Percentiles rank a stretch among this genome's conserved stretches.
Evolutionary conservation across 2,888 invertebrate genomes (phyloP).

Genomic region (Himalopsyche tibetana): DNA sequence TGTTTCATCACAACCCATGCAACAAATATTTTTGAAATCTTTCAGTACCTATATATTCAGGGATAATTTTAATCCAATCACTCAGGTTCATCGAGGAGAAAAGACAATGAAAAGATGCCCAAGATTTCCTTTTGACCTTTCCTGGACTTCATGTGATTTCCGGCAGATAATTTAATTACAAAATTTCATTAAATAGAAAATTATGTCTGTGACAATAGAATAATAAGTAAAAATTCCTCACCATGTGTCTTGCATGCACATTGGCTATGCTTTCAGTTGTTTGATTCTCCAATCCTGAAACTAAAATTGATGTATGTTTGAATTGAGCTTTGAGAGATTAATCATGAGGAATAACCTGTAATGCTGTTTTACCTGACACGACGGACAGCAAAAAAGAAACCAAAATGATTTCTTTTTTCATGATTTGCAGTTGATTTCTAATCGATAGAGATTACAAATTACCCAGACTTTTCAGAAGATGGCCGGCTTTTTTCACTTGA

Average conservation of each 20-base stretch:
- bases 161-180: too few relatives aligned
- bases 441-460: not conserved
- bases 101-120: too few relatives aligned
- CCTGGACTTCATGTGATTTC: too few relatives aligned
- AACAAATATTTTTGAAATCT: too few relatives aligned
- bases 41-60: too few relatives aligned
- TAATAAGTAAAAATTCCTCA: not conserved
- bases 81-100: too few relatives aligned
- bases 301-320: conserved; percentile 1
- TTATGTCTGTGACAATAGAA: too few relatives aligned
- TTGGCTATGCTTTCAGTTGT: not conserved
- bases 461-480: not conserved
- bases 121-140: too few relatives aligned
- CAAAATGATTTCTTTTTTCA: conserved; percentile 24
- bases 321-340: not conserved
- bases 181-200: too few relatives aligned
- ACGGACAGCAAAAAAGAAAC: not conserved
- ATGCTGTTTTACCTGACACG: not conserved
- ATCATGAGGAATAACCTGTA: not conserved
- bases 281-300: not conserved
- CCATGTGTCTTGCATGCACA: not conserved
- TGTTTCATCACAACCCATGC: too few relatives aligned
- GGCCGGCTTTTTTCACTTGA: not conserved
- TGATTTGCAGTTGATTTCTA: not conserved
- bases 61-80: too few relatives aligned